Percentiles rank a stretch among this genome's conserved stretches.
These are phyloP conservation scores for Dryobates pubescens DNA, from an alignment of 2,797 vertebrate genomes.

Conservation along the genomic window DNA sequence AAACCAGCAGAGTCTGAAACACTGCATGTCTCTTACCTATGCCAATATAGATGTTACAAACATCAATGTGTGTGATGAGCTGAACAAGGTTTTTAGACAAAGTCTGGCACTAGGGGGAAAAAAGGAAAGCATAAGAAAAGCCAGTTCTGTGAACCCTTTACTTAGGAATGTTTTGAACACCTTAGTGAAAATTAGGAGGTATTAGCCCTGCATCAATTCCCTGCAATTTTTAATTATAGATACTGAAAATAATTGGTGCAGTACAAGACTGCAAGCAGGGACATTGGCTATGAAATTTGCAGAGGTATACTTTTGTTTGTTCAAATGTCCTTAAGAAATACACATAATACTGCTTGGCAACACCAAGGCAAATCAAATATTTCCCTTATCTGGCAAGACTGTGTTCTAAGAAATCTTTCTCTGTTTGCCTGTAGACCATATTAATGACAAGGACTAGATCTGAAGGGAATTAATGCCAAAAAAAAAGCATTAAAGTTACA, in stretches of 20 bases:
- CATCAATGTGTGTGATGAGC: no score
- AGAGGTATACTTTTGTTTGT: slow-evolving; percentile 65
- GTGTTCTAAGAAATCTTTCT: slow-evolving; percentile 58
- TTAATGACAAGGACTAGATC: slow-evolving; percentile 65
- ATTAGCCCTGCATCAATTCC: slow-evolving; percentile 54
- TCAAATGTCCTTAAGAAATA: slow-evolving; percentile 74
- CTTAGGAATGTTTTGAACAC: background rate
- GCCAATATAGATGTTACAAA: no score
- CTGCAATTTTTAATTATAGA: slow-evolving; percentile 71
- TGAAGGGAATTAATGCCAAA: slow-evolving; percentile 71
- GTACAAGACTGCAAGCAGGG: slow-evolving; percentile 10
- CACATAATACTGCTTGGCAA: slow-evolving; percentile 64
- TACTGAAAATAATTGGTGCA: slow-evolving; percentile 44
- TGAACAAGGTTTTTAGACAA: no score
- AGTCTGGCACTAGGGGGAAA: no score
- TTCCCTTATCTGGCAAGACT: slow-evolving; percentile 68
- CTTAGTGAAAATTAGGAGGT: slow-evolving; percentile 70
- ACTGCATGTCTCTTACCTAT: no score
- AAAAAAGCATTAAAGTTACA: slow-evolving; percentile 65
- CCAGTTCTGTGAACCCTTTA: no score
- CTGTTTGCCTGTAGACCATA: slow-evolving; percentile 64
- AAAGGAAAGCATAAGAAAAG: no score
- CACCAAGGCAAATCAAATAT: slow-evolving; percentile 45
- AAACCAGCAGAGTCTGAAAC: no score
- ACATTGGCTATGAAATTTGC: slow-evolving; percentile 57